These are phyloP conservation scores for Pagrus major DNA, from an alignment of 2,113 vertebrate species.

Conservation along the genomic window DNA sequence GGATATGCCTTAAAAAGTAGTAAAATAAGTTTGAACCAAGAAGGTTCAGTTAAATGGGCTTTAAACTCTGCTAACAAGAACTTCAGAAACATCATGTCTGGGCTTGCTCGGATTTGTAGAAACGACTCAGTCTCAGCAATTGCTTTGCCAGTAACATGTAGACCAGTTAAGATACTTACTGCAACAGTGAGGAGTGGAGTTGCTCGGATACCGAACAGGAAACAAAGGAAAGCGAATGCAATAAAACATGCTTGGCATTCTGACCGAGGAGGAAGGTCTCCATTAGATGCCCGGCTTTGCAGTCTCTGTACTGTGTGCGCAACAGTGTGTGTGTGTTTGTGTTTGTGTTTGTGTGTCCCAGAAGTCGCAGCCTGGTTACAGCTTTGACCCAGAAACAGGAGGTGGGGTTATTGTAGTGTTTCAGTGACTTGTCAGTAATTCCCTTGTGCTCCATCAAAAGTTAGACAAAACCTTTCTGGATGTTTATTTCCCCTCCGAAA, in stretches of 20 bases:
- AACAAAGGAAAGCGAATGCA: slow-evolving; percentile 71
- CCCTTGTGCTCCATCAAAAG: slow-evolving; percentile 12
- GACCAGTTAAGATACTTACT: slow-evolving; percentile 38
- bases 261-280: slow-evolving; percentile 49
- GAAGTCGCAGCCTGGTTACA: slow-evolving; percentile 71
- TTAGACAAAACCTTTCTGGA: neutral
- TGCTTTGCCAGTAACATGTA: slow-evolving; percentile 16
- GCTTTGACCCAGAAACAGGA: slow-evolving; percentile 66
- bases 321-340: slow-evolving; percentile 23
- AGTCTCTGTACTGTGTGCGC: slow-evolving; percentile 9
- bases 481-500: neutral
- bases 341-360: slow-evolving; percentile 6
- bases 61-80: neutral
- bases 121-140: neutral
- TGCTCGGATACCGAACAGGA: slow-evolving; percentile 72
- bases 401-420: slow-evolving; percentile 41
- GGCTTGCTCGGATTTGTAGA: slow-evolving; percentile 13
- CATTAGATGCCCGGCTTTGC: slow-evolving; percentile 42
- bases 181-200: slow-evolving; percentile 50
- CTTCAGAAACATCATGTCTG: slow-evolving; percentile 10
- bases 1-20: neutral
- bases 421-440: neutral
- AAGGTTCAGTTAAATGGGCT: neutral
- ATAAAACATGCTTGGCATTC: slow-evolving; percentile 79
- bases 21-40: neutral